Evolutionary conservation across 2,888 invertebrate genomes (phyloP).

Genomic region (Ormyrus rosae): DNA sequence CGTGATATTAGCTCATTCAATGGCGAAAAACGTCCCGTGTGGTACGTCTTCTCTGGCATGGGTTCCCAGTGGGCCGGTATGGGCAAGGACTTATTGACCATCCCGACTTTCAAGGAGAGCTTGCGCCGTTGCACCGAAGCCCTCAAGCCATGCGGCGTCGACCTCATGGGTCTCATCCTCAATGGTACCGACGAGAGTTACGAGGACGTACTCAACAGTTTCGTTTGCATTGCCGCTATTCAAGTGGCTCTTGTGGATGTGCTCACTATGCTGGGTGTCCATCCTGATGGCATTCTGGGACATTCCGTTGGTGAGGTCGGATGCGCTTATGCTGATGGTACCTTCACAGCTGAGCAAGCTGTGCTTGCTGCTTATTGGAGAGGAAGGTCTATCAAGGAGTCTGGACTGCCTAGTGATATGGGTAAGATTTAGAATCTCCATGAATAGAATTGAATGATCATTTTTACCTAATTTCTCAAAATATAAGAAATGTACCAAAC

Average conservation of each 20-base stretch:
- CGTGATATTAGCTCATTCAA: slow-evolving; percentile 77
- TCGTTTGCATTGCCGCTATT: slow-evolving; percentile 95
- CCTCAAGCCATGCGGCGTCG: slow-evolving; percentile 87
- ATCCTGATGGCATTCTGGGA: slow-evolving; percentile 96
- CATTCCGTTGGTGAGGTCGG: slow-evolving; percentile 95
- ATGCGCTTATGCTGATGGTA: slow-evolving; percentile 97
- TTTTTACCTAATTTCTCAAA: no score
- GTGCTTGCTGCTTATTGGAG: slow-evolving; percentile 96
- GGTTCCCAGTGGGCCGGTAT: slow-evolving; percentile 98
- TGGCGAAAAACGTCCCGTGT: slow-evolving; percentile 87
- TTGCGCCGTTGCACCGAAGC: slow-evolving; percentile 86
- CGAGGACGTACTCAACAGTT: slow-evolving; percentile 92
- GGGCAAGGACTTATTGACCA: slow-evolving; percentile 89
- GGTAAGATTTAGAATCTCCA: slow-evolving; percentile 28
- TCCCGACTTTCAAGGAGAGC: slow-evolving; percentile 89
- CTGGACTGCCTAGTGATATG: slow-evolving; percentile 77
- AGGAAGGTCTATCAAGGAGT: slow-evolving; percentile 89
- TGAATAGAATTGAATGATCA: not conserved
- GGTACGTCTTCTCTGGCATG: slow-evolving; percentile 99
- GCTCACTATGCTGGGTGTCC: slow-evolving; percentile 84
- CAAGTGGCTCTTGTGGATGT: slow-evolving; percentile 97
- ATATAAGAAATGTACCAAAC: no score
- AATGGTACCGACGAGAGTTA: slow-evolving; percentile 87
- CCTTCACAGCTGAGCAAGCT: slow-evolving; percentile 95
- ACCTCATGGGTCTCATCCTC: slow-evolving; percentile 88